Percentiles rank a stretch among this genome's conserved stretches.
phyloP scores from a whole-genome alignment of 2,888 invertebrate species.

The Embidobia sp. region DNA sequence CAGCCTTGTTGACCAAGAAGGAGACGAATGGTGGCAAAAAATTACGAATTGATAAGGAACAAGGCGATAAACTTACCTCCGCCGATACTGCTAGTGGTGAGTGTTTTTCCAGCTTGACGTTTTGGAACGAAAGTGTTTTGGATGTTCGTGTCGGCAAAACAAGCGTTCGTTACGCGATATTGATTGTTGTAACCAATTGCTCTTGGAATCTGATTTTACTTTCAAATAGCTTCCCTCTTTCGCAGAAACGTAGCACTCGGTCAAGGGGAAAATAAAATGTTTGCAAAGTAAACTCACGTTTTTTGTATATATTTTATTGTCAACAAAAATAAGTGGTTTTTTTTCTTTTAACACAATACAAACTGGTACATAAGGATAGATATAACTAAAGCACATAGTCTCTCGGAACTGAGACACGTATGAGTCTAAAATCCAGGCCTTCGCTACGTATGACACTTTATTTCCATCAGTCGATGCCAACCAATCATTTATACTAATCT shows the following conservation, averaged over 20 bases:
- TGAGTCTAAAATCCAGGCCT: slow-evolving; percentile 25
- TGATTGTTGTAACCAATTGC: too few species aligned
- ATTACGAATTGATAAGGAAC: slow-evolving; percentile 42
- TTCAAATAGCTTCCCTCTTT: too few species aligned
- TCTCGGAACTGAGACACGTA: too few species aligned
- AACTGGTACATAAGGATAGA: neutral
- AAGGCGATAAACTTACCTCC: neutral
- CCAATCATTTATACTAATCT: slow-evolving; percentile 7
- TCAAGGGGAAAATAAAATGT: too few species aligned
- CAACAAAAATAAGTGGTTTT: slow-evolving; percentile 17
- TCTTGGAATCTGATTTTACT: too few species aligned
- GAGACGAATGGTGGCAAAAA: slow-evolving; percentile 54
- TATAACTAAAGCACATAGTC: neutral
- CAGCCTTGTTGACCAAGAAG: slow-evolving; percentile 48
- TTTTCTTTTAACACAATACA: slow-evolving; percentile 4
- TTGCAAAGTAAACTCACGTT: too few species aligned
- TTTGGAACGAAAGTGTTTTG: neutral
- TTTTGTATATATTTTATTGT: slow-evolving; percentile 23
- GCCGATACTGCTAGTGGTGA: slow-evolving; percentile 52
- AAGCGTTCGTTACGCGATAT: too few species aligned
- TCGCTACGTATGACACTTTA: slow-evolving; percentile 28
- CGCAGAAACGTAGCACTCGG: too few species aligned
- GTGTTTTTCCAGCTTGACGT: neutral
- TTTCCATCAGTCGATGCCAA: slow-evolving; percentile 7
- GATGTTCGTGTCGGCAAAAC: too few species aligned